These are phyloP conservation scores for Peucedramus taeniatus DNA, from an alignment of 2,113 vertebrate genomes.

Conservation along the genomic window DNA sequence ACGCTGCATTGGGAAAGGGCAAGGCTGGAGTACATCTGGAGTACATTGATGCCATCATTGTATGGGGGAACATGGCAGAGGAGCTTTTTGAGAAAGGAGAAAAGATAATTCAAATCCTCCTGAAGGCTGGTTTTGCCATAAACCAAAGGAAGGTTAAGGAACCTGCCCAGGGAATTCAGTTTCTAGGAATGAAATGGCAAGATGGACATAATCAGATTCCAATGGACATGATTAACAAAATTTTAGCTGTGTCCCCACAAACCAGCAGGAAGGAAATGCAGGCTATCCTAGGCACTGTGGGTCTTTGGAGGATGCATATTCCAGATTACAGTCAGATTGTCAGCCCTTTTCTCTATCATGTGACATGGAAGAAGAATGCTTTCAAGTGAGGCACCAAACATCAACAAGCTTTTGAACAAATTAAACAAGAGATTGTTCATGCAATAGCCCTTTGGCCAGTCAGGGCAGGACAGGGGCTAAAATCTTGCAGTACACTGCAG, in stretches of 20 bases:
- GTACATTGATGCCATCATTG: not conserved
- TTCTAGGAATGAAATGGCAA: not conserved
- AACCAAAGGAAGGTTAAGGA: not conserved
- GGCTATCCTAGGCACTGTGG: not conserved
- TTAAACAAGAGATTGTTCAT: not conserved
- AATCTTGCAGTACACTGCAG: not conserved
- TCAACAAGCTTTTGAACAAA: not conserved
- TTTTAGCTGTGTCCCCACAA: not conserved
- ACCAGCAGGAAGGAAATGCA: not conserved
- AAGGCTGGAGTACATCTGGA: not conserved
- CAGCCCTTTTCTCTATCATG: not conserved
- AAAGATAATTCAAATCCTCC: not conserved
- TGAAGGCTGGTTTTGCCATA: not conserved
- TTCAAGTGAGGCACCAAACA: not conserved
- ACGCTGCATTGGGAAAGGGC: not conserved
- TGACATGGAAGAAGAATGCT: not conserved
- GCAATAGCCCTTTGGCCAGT: not conserved
- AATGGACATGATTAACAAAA: not conserved
- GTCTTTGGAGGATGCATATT: not conserved
- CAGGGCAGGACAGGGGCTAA: not conserved
- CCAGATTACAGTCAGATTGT: not conserved
- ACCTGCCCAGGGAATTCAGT: not conserved
- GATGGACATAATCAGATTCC: not conserved
- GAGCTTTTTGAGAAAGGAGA: not conserved
- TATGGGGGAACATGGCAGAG: not conserved